These are phyloP conservation scores for Fabriciana adippe DNA, from an alignment of 2,888 invertebrate species.

Conservation along the genomic window DNA sequence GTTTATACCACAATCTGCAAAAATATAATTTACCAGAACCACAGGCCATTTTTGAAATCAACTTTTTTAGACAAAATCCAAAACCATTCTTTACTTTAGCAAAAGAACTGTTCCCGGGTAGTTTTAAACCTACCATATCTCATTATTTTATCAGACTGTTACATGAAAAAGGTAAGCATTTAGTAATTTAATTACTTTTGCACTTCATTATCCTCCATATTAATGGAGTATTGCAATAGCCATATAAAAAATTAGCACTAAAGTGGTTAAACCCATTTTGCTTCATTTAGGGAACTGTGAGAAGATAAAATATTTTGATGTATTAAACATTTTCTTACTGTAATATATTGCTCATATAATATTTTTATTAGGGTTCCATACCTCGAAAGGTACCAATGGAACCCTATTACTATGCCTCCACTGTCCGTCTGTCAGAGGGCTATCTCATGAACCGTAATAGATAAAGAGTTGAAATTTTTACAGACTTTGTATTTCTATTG, in stretches of 20 bases:
- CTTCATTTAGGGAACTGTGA: too few relatives aligned
- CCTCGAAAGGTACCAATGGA: too few relatives aligned
- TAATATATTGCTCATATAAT: too few relatives aligned
- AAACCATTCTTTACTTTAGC: conserved; percentile 96
- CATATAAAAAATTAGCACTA: too few relatives aligned
- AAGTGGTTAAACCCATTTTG: neutral
- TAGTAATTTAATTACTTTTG: neutral
- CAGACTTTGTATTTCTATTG: too few relatives aligned
- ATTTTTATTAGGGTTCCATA: neutral
- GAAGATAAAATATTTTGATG: neutral
- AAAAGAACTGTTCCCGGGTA: conserved; percentile 93
- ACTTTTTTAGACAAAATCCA: conserved; percentile 93
- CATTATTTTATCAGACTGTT: conserved; percentile 95
- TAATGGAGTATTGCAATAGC: too few relatives aligned
- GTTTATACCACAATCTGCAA: conserved; percentile 94
- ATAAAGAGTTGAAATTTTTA: too few relatives aligned
- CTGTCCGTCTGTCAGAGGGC: too few relatives aligned
- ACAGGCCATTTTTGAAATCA: conserved; percentile 95
- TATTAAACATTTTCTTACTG: neutral
- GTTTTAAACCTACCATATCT: conserved; percentile 92
- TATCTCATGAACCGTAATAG: too few relatives aligned
- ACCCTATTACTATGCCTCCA: too few relatives aligned
- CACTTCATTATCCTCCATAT: too few relatives aligned
- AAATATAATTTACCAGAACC: conserved; percentile 96
- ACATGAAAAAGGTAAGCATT: conserved; percentile 86